Percentiles rank a stretch among this genome's conserved stretches.
Conservation (phyloP, 2,888 invertebrate genomes). For the Stenchaetothrips biformis region DNA sequence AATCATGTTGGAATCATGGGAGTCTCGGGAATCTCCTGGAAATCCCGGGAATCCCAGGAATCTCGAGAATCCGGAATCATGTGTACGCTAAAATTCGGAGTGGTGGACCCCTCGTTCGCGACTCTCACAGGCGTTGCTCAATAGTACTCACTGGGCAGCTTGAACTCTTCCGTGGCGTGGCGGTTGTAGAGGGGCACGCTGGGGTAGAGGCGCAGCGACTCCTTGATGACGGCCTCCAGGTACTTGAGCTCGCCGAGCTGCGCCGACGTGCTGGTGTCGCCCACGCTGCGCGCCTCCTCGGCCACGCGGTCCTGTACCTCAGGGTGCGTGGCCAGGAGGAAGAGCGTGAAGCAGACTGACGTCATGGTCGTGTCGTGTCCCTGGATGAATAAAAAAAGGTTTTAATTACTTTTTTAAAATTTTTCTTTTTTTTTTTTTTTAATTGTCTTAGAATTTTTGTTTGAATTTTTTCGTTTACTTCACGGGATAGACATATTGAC, state of each 20-base stretch:
- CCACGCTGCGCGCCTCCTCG: conserved; percentile 51
- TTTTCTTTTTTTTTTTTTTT: too few relatives aligned
- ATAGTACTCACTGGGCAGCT: background rate
- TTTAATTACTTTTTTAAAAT: too few relatives aligned
- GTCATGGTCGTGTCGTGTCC: conserved; percentile 53
- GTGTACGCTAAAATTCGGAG: too few relatives aligned
- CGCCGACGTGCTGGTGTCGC: conserved; percentile 49
- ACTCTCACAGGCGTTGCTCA: too few relatives aligned
- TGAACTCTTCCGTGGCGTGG: conserved; percentile 49
- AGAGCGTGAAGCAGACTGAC: conserved; percentile 48
- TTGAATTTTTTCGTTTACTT: too few relatives aligned
- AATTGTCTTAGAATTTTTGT: too few relatives aligned
- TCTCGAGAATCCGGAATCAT: too few relatives aligned
- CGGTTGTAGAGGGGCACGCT: conserved; percentile 63
- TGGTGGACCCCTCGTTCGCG: too few relatives aligned
- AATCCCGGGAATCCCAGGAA: too few relatives aligned
- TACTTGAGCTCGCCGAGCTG: conserved; percentile 60
- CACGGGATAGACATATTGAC: too few relatives aligned
- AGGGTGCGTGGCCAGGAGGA: conserved; percentile 45
- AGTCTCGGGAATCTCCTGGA: too few relatives aligned
- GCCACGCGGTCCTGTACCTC: conserved; percentile 43
- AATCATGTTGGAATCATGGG: too few relatives aligned
- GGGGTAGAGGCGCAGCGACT: conserved; percentile 60
- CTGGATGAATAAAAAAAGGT: conserved; percentile 44
- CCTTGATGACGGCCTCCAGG: conserved; percentile 65